Evolutionary conservation across 2,113 vertebrate genomes (phyloP), one percentile per base, ranked within the genome.

Genomic region (Anser cygnoides): DNA sequence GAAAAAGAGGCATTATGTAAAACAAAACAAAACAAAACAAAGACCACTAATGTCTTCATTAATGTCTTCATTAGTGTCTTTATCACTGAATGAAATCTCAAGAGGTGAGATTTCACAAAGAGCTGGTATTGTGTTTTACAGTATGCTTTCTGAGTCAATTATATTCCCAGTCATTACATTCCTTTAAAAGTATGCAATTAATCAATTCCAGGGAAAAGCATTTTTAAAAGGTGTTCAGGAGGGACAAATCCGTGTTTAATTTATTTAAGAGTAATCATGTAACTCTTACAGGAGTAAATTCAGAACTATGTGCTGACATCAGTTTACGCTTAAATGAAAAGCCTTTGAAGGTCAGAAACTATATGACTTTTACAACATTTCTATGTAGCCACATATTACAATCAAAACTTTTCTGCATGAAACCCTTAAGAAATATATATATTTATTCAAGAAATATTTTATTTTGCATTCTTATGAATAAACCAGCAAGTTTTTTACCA

Each of bases 21-120:
- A 89, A 63, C 9, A 62, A 28, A 16, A 62, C 12, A 35, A 59
- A 61, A 59, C 58, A 61, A 50, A 50, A 50, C 11, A 28, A 39
- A 18, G 39, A 28, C 11, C 5, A 18, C 35, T 52, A 52, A 58
- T 67, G 3, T 8, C 13, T 68, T 57, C 76, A 84, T 84, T 86
- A 63, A 46, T 46, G 18, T 46, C 43, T 44, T 44, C 9, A 37
- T n/a, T 49, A 49, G 54, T 70, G 2, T 8, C 13, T 68, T 61
- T 73, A 84, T 84, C 84, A 63, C 57, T 89, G 93, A 85, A 90
- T 61, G 26, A 87, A 84, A 82, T 59, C 14, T 87, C 28, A 91
- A 65, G 10, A 76, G 25, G 20, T 57, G 37, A 72, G 39, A 76
- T 80, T 90, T 92, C 76, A 77, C 33, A 89, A 74, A 62, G 22